Base-by-base conservation (phyloP, 1,140 invertebrate genomes). In the Drosophila littoralis region DNA sequence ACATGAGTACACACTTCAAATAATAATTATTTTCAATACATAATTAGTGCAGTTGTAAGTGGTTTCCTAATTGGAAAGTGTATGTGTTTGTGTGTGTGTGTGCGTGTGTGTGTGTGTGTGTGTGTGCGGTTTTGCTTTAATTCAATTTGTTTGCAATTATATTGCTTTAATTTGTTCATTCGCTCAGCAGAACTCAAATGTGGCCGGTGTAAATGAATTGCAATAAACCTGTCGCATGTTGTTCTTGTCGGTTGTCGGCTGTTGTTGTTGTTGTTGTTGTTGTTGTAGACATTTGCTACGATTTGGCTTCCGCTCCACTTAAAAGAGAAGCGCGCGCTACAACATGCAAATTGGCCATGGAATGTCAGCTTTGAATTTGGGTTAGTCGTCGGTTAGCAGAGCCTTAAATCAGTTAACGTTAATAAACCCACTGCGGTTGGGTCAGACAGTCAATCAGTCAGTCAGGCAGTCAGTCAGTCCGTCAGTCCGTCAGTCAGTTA, bases 301-400 rank as follows among this genome's bases (percentile, higher is more conserved):
- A 48, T 48, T 61, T 13, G 45, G 63, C 69, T 81, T 81, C 79
- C 79, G 79, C 79, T 81, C 79, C 79, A 81, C 69, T 81, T 81
- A 61, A 50, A 48, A 35, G 36, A 64, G 71, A 75, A 79, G 77
- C n/a, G 50, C 36, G 7, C 40, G 55, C 40, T 64, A 48, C 67
- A 38, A 42, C 13, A 50, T 13, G 40, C 15, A 48, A 58, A 58
- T 36, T 32, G 36, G 10, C 52, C 36, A 17, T 36, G 51, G 28
- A 69, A 38, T 46, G 35, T 33, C 61, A 17, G 40, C 54, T 68
- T 57, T 46, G 48, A 52, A 81, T 78, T 64, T 74, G 52, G 75
- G 75, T 82, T 82, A 78, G 70, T 78, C 72, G 79, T 60, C 70
- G 72, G 48, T 55, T 54, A 17, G 52, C 52, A 12, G 22, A 45